These are phyloP conservation scores for Tenualosa ilisha DNA, from an alignment of 2,797 vertebrate genomes.

Conservation along the genomic window DNA sequence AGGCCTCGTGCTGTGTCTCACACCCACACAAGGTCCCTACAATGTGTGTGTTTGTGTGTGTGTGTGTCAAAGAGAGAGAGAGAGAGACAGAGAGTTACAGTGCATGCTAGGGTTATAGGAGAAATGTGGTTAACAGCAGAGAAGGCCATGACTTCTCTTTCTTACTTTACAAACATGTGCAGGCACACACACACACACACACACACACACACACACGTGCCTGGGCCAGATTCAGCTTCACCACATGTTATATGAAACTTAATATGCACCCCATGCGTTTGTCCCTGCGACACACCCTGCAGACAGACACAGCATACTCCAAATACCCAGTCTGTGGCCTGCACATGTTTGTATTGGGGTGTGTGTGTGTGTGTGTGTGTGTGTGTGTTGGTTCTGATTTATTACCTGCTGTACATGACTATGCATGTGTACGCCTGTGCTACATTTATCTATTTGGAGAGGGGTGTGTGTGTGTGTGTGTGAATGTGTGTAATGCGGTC, in stretches of 20 bases:
- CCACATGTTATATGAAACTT: conserved; percentile 51
- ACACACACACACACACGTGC: conserved; percentile 24
- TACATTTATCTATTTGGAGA: neutral
- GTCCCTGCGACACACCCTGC: conserved; percentile 42
- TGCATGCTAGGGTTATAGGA: neutral
- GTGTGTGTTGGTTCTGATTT: conserved; percentile 22
- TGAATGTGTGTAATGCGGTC: neutral
- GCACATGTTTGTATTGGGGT: neutral
- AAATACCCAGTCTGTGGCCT: conserved; percentile 36
- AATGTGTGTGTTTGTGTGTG: neutral
- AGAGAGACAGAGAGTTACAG: conserved; percentile 21
- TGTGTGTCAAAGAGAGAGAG: conserved; percentile 10
- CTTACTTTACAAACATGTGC: neutral
- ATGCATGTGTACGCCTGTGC: neutral
- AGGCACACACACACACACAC: neutral
- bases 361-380: conserved; percentile 21
- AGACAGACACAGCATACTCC: conserved; percentile 46
- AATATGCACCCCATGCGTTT: conserved; percentile 45
- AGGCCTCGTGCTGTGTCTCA: neutral
- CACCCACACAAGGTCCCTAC: neutral
- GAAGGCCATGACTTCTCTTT: neutral
- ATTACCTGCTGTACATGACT: neutral
- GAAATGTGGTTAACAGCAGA: neutral
- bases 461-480: neutral
- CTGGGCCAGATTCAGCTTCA: conserved; percentile 3